These are phyloP conservation scores for Ceratitis capitata DNA, from an alignment of 1,140 invertebrate genomes.

Conservation along the genomic window DNA sequence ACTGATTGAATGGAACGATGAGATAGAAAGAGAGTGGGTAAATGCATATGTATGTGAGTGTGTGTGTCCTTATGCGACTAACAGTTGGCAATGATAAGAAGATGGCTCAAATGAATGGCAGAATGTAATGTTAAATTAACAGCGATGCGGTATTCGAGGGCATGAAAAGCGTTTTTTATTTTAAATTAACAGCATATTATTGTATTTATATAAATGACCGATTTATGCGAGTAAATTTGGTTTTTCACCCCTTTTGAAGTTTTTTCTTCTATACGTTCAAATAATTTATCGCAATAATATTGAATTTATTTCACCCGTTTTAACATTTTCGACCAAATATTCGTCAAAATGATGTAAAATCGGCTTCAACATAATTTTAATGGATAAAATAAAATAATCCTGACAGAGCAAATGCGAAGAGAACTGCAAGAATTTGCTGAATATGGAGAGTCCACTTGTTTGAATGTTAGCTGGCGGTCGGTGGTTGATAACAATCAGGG, in stretches of 20 bases:
- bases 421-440: constrained; percentile 21
- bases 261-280: not conserved
- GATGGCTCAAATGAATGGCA: too few species aligned
- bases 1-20: not conserved
- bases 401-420: too few species aligned
- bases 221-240: too few species aligned
- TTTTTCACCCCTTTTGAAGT: not conserved
- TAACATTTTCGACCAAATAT: constrained; percentile 8
- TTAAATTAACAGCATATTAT: not conserved
- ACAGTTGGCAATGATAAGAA: not conserved
- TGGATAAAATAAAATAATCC: too few species aligned
- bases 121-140: not conserved
- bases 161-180: too few species aligned
- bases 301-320: not conserved
- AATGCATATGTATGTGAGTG: not conserved
- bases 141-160: too few species aligned
- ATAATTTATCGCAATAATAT: not conserved
- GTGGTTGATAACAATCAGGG: not conserved
- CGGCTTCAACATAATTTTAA: not conserved
- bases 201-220: not conserved
- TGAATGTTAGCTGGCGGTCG: not conserved
- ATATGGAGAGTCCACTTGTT: not conserved
- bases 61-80: too few species aligned
- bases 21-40: not conserved
- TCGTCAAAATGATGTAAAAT: not conserved